Evolutionary conservation across 2,113 vertebrate species (phyloP), one percentile per base, ranked within the genome.

Genomic region (Excalfactoria chinensis): DNA sequence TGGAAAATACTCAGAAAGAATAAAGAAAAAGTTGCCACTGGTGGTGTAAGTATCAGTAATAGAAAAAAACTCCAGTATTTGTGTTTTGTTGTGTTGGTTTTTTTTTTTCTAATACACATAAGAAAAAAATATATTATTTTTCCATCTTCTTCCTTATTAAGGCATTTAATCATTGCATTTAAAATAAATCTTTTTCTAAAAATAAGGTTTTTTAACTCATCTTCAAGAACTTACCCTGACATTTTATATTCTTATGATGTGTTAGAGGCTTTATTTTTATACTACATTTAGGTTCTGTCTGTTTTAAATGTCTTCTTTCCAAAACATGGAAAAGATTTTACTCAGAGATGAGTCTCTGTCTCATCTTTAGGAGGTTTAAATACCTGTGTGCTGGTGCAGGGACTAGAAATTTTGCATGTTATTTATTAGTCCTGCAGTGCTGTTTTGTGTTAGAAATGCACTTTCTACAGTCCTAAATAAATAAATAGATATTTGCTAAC

Each of bases 21-120:
- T 76, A 96, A 96, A 74, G 95, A 97, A 88, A 92, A 89, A 14
- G 93, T 96, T 28, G 83, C 94, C 46, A 78, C 89, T 90, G 96
- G 90, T 58, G 60, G 87, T 1, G 90, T 98, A 95, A 97, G 91
- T 74, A 73, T 58, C 15, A 28, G n/a, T 73, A 46, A 53, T 6
- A 66, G 46, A 74, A 89, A 68, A 76, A 35, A 35, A 30, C 40
- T 73, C 71, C 13, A 70, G 71, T 19, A 7, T 53, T 58, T 62
- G 2, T 55, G 37, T 37, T 37, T 37, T 37, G 37, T 37, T 37
- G 7, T 37, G 11, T 59, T 59, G 11, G 4, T 6, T 35, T 66
- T 26, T 87, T 86, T 88, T 10, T 66, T 74, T 8, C n/a, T n/a
- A n/a, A n/a, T n/a, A 56, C 62, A 16, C 44, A 30, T 21, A 49